Base-by-base conservation (phyloP, 1,140 invertebrate species). In the Leguminivora glycinivorella region DNA sequence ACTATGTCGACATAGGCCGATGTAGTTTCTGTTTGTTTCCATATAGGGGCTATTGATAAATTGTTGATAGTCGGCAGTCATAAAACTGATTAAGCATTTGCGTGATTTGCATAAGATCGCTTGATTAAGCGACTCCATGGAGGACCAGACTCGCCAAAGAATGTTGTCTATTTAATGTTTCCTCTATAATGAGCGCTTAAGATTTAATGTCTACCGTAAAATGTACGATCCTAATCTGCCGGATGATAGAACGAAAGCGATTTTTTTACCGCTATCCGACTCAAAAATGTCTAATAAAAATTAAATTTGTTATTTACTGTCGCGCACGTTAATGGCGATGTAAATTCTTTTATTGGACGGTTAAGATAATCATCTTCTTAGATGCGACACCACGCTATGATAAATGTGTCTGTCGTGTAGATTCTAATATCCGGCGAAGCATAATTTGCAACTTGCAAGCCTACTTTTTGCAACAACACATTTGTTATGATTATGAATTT, bases 111-210 rank as follows among this genome's bases (percentile, higher is more conserved):
- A 84, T 84, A 82, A 80, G 60, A 77, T 56, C 75, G 60, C 75
- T 82, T 80, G 78, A 83, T 83, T 79, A 83, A 75, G 47, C 17
- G 40, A 29, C 76, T 72, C 77, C 69, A 73, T 67, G 72, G 73
- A 79, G 71, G 75, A 60, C 71, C 63, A 77, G 76, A 77, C 72
- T 68, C 67, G 69, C 47, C 71, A 73, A 83, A 83, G 85, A 89
- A 87, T 87, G 82, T 76, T 81, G 81, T 73, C 80, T 77, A 81
- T 83, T 78, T 83, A 80, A 78, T 76, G 80, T 85, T 87, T 85
- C 80, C 81, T 80, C 75, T 75, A 79, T 75, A 78, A 81, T 81
- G 69, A 69, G 72, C 75, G 67, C 70, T 67, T 66, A 67, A 52
- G 68, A 74, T 71, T 74, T 70, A 68, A 71, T 72, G 75, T 80